phyloP scores from a whole-genome alignment of 2,888 invertebrate genomes.

The Acleris cristana region DNA sequence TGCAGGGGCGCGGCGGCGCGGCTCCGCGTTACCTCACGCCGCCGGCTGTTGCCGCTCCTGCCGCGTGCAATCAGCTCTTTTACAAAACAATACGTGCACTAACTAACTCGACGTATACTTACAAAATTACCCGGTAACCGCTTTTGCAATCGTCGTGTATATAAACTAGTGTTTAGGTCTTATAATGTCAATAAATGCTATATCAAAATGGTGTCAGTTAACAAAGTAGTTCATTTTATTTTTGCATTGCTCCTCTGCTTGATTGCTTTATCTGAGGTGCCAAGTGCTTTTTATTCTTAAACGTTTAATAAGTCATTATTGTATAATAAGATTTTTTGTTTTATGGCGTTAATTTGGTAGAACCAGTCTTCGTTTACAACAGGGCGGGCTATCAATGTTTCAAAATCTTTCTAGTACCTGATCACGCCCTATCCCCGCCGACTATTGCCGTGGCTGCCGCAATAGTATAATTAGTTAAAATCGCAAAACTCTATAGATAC shows the following conservation, averaged over 20 bases:
- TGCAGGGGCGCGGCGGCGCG: no score
- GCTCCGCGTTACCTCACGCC: conserved; percentile 45
- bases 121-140: conserved; percentile 58
- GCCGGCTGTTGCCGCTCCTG: conserved; percentile 48
- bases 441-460: no score
- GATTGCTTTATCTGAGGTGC: conserved; percentile 16
- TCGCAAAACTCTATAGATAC: no score
- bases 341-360: no score
- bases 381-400: no score
- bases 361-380: no score
- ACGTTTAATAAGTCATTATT: no score
- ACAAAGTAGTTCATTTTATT: conserved; percentile 41
- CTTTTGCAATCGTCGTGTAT: conserved; percentile 66
- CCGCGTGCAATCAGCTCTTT: conserved; percentile 38
- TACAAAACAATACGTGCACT: conserved; percentile 57
- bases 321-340: no score
- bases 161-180: conserved; percentile 55
- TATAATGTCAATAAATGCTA: conserved; percentile 50
- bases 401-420: no score
- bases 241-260: conserved; percentile 26
- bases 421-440: no score
- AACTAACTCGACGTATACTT: conserved; percentile 46
- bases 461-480: no score
- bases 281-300: not conserved
- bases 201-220: conserved; percentile 59